These are phyloP conservation scores for Cephalotes varians DNA, from an alignment of 2,888 invertebrate species.

Conservation along the genomic window DNA sequence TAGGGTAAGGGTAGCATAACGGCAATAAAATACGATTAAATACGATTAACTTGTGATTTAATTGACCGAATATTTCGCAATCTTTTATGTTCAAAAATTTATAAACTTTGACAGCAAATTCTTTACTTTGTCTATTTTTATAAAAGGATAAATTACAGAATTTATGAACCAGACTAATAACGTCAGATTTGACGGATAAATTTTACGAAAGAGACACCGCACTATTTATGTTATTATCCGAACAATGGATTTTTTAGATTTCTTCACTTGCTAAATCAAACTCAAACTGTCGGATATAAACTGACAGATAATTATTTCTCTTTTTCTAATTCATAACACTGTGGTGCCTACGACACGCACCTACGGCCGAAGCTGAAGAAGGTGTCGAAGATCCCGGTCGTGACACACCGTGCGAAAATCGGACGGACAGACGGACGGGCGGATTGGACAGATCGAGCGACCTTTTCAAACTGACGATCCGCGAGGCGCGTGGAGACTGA, in stretches of 20 bases:
- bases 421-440: conserved; percentile 42
- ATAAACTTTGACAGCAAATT: neutral
- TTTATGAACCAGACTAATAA: neutral
- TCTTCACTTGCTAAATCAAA: neutral
- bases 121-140: neutral
- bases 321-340: neutral
- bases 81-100: neutral
- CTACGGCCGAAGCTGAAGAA: neutral
- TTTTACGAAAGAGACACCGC: neutral
- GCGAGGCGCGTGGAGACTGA: conserved; percentile 80
- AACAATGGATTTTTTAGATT: neutral
- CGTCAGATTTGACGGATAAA: neutral
- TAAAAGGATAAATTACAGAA: neutral
- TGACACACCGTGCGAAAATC: conserved; percentile 17
- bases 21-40: conserved; percentile 1
- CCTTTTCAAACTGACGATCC: conserved; percentile 75
- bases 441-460: conserved; percentile 67
- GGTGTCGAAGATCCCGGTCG: neutral
- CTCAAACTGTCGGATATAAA: neutral
- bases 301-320: neutral
- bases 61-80: neutral
- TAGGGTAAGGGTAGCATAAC: neutral
- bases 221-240: neutral
- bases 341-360: neutral
- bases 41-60: neutral